Conservation (phyloP, 2,888 invertebrate species). For the Notodonta dromedarius region DNA sequence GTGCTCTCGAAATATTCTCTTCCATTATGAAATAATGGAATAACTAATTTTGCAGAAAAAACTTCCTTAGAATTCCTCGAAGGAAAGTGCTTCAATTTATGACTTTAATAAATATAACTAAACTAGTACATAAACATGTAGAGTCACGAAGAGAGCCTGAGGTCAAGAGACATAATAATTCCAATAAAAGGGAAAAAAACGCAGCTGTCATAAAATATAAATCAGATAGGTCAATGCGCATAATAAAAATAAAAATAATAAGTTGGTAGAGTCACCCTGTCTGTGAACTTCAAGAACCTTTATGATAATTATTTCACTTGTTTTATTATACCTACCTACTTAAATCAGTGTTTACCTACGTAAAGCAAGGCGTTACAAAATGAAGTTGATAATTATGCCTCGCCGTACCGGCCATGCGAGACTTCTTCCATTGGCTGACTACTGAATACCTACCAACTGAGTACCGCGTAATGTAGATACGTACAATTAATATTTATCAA, state of each 20-base stretch:
- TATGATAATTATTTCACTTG: no score
- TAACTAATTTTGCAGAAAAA: slow-evolving; percentile 16
- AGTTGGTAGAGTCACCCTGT: no score
- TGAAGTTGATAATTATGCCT: slow-evolving; percentile 32
- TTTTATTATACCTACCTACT: no score
- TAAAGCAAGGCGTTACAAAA: slow-evolving; percentile 15
- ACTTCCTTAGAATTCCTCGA: neutral
- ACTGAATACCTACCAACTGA: slow-evolving; percentile 10
- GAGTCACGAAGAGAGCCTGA: no score
- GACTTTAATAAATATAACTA: no score
- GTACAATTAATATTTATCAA: slow-evolving; percentile 34
- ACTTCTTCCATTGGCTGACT: slow-evolving; percentile 51
- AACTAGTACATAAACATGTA: no score
- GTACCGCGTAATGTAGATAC: neutral
- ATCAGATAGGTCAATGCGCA: no score
- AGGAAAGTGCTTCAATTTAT: neutral
- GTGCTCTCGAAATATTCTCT: slow-evolving; percentile 40
- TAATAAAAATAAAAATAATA: no score
- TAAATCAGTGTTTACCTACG: neutral
- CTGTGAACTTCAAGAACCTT: no score
- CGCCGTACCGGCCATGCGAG: slow-evolving; percentile 51
- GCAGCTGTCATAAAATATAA: no score
- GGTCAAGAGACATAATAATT: no score
- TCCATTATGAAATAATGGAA: slow-evolving; percentile 39
- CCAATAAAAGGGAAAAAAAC: no score